phyloP scores from a whole-genome alignment of 2,797 vertebrate genomes.

The Phoebastria nigripes region DNA sequence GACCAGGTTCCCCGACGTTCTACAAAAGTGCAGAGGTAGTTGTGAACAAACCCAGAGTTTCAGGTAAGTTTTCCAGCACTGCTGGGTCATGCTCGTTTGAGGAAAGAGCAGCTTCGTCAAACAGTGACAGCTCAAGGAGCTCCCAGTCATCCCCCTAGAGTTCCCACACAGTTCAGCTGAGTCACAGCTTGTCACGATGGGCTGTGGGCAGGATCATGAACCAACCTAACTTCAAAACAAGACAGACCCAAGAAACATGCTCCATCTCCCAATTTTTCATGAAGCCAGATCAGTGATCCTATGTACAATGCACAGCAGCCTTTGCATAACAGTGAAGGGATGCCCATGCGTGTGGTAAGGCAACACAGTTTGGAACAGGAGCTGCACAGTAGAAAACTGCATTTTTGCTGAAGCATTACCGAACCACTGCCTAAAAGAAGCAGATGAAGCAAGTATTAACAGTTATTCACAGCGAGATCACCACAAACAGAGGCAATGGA shows the following conservation, averaged over 20 bases:
- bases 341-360: background rate
- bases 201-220: background rate
- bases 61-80: background rate
- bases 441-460: background rate
- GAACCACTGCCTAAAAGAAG: background rate
- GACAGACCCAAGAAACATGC: background rate
- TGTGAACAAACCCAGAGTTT: background rate
- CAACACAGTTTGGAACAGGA: background rate
- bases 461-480: background rate
- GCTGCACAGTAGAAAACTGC: background rate
- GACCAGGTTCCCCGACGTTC: background rate
- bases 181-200: background rate
- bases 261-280: background rate
- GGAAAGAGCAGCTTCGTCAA: background rate
- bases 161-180: background rate
- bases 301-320: background rate
- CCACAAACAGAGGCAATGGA: background rate
- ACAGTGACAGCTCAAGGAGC: background rate
- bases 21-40: background rate
- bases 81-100: background rate
- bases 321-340: rapidly evolving
- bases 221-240: background rate
- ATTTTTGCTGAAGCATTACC: background rate
- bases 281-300: background rate
- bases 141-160: background rate